These are phyloP conservation scores for Oncorhynchus clarkii DNA, from an alignment of 2,113 vertebrate genomes.

Conservation along the genomic window DNA sequence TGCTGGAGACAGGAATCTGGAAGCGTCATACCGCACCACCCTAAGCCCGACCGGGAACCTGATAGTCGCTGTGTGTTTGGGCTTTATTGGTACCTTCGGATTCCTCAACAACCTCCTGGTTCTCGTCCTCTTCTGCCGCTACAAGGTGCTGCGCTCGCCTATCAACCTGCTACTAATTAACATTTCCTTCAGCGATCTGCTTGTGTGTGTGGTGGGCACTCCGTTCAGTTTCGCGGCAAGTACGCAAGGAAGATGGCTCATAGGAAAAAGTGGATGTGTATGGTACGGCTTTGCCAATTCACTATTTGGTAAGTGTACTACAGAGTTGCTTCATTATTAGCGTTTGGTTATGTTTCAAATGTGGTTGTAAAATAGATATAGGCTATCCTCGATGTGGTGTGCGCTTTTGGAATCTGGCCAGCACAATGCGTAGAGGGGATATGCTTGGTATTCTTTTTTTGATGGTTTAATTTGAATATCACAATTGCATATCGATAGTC, in stretches of 20 bases:
- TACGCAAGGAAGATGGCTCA: constrained; percentile 78
- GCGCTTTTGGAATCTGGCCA: not conserved
- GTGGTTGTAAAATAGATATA: not conserved
- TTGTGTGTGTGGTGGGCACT: constrained; percentile 80
- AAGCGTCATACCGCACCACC: constrained; percentile 44
- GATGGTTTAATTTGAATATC: no score
- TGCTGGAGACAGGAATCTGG: constrained; percentile 52
- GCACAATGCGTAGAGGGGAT: not conserved
- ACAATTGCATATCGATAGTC: not conserved
- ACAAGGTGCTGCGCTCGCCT: constrained; percentile 77
- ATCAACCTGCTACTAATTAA: constrained; percentile 82
- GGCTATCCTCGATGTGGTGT: no score
- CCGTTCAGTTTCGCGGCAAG: constrained; percentile 83
- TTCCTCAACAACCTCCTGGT: constrained; percentile 78
- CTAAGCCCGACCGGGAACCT: constrained; percentile 74
- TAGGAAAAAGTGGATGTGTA: constrained; percentile 75
- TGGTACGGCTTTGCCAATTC: constrained; percentile 84
- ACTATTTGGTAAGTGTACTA: constrained; percentile 75
- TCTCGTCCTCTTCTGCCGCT: constrained; percentile 78
- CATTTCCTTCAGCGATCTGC: constrained; percentile 81
- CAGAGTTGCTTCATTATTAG: not conserved
- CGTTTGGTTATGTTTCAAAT: not conserved
- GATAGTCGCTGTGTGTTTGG: constrained; percentile 73
- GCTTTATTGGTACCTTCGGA: constrained; percentile 72
- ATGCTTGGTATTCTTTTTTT: not conserved